Evolutionary conservation across 2,888 invertebrate genomes (phyloP).

Genomic region (Dione juno): DNA sequence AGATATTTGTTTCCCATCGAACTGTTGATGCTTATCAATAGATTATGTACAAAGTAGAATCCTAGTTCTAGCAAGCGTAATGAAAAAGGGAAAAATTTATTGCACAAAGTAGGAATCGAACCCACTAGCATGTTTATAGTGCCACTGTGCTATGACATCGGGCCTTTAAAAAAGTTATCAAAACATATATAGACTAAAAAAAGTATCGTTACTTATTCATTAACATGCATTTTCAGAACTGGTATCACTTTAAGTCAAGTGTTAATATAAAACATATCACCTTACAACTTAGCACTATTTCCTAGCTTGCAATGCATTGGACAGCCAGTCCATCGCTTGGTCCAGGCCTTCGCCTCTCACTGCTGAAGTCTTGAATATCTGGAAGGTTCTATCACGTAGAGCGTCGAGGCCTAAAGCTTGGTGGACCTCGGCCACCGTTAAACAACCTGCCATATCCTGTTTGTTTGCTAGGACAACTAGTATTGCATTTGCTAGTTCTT

Average conservation of each 20-base stretch:
- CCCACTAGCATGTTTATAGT: no score
- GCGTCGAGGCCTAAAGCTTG: constrained; percentile 97
- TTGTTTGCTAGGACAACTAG: constrained; percentile 99
- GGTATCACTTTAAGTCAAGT: neutral
- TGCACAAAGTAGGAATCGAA: no score
- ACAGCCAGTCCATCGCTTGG: constrained; percentile 99
- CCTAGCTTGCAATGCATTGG: constrained; percentile 93
- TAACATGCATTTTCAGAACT: neutral
- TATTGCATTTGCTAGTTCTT: constrained; percentile 97
- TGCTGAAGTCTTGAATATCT: constrained; percentile 99
- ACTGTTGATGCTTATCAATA: no score
- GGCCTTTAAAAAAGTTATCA: no score
- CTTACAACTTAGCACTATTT: constrained; percentile 85
- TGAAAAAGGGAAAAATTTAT: no score
- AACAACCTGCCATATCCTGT: constrained; percentile 99
- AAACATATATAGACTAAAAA: no score
- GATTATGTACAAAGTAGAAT: no score
- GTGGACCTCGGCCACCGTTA: constrained; percentile 98
- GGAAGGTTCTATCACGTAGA: constrained; percentile 98
- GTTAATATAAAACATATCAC: neutral
- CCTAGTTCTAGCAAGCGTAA: no score
- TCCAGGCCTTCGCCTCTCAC: constrained; percentile 99
- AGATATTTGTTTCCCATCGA: no score
- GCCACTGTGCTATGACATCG: no score
- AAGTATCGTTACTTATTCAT: no score